These are phyloP conservation scores for Semnornis frantzii DNA, from an alignment of 2,113 vertebrate genomes.

Conservation along the genomic window DNA sequence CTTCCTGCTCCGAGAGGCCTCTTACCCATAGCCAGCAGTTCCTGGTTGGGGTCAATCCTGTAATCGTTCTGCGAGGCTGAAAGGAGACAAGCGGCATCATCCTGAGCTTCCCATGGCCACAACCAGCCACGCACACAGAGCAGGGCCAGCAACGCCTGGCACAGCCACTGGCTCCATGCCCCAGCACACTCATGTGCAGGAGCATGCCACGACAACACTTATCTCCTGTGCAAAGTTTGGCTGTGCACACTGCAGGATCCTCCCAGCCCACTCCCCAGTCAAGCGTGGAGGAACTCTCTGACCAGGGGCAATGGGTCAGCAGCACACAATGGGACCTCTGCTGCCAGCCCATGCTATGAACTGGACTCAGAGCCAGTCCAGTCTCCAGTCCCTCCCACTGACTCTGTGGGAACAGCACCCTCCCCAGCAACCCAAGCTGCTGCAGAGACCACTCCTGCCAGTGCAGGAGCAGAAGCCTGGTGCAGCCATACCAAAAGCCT, in stretches of 20 bases:
- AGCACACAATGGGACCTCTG: rapidly evolving
- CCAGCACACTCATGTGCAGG: background rate
- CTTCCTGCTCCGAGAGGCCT: background rate
- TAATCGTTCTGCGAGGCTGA: constrained; percentile 90
- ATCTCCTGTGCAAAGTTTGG: background rate
- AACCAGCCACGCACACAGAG: rapidly evolving
- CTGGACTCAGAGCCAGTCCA: rapidly evolving
- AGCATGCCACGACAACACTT: background rate
- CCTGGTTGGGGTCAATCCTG: constrained; percentile 89
- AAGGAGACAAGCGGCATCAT: background rate
- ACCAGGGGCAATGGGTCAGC: no score
- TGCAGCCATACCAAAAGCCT: constrained; percentile 87
- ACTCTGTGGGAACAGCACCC: background rate
- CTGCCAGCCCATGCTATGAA: background rate
- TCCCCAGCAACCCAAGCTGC: background rate
- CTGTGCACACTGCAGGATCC: rapidly evolving
- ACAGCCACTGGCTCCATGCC: background rate
- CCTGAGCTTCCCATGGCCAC: background rate
- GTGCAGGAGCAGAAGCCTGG: background rate
- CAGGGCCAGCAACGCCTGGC: rapidly evolving
- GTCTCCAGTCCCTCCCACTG: background rate
- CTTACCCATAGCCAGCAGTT: constrained; percentile 93
- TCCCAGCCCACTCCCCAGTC: background rate
- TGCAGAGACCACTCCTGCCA: rapidly evolving
- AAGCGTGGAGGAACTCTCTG: background rate